Base-by-base conservation (phyloP, 2,888 invertebrate genomes). In the Apamea epomidion region DNA sequence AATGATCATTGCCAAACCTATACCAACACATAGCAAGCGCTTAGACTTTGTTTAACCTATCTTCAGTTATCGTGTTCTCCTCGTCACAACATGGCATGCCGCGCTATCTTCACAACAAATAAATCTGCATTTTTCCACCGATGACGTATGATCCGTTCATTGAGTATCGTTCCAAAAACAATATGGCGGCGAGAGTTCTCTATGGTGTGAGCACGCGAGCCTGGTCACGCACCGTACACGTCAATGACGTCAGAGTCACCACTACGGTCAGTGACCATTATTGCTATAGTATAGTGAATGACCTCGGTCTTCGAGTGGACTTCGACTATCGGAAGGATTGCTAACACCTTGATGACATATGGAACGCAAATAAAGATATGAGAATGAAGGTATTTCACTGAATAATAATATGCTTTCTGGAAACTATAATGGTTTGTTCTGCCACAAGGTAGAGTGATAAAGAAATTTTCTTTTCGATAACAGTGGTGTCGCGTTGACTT, bases 171-270 rank as follows among this genome's bases (percentile, higher is more conserved):
- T 77, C 60, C 68, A 76, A 67, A 78, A 75, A 73, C 68, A 80
- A 75, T 70, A 68, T 68, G 74, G 51, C 65, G 51, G 69, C 29
- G 51, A 74, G 58, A 77, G 62, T 42, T 72, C 80, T 87, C 78
- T 81, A 77, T 74, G 86, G 79, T 69, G 62, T 74, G 71, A 45
- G 82, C 89, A 92, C 91, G 91, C 91, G 88, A 88, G 79, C 45
- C 45, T 48, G 80, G 88, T 82, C 90, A 91, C 90, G 90, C 89
- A 80, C 77, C 82, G 70, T 42, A 85, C 90, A 87, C 92, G 93
- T 92, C 92, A 92, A 81, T 88, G 92, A 88, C 91, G 92, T 93
- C 94, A 93, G 73, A 84, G 75, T 62, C 85, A 88, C 79, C 85
- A 87, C 80, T 75, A 58, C 29, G 68, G 10, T 48, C 65, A 76